Conservation (phyloP, 2,888 invertebrate species). For the Terebella lapidaria region DNA sequence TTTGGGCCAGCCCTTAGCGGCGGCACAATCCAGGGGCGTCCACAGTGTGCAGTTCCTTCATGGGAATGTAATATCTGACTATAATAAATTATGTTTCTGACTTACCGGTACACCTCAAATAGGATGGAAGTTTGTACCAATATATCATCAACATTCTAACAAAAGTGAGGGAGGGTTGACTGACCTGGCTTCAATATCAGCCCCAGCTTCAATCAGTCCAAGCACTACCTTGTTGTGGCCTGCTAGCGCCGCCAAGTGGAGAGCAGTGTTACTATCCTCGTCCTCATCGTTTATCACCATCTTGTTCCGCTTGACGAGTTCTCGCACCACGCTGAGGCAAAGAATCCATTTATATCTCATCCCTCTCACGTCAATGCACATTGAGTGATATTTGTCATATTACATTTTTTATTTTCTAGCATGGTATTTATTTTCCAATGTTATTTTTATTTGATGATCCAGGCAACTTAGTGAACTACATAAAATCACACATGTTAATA, state of each 20-base stretch:
- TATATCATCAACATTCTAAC: too few species aligned
- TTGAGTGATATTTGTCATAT: too few species aligned
- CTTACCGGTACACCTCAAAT: too few species aligned
- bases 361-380: too few species aligned
- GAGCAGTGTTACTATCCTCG: conserved; percentile 53
- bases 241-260: conserved; percentile 52
- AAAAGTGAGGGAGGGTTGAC: background rate
- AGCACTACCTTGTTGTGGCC: conserved; percentile 52
- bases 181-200: conserved; percentile 54
- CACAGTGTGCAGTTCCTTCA: conserved; percentile 52
- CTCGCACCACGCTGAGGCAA: conserved; percentile 43
- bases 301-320: conserved; percentile 43
- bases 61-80: background rate
- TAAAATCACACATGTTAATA: too few species aligned
- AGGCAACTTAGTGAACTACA: too few species aligned
- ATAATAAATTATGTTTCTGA: background rate
- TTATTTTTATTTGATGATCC: too few species aligned
- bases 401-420: too few species aligned
- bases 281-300: conserved; percentile 52
- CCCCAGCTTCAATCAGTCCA: conserved; percentile 51
- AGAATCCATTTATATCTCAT: background rate
- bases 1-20: conserved; percentile 51
- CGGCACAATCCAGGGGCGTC: conserved; percentile 56
- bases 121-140: too few species aligned
- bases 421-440: too few species aligned